Conservation (phyloP, 1,140 invertebrate genomes). For the Archegozetes longisetosus region DNA sequence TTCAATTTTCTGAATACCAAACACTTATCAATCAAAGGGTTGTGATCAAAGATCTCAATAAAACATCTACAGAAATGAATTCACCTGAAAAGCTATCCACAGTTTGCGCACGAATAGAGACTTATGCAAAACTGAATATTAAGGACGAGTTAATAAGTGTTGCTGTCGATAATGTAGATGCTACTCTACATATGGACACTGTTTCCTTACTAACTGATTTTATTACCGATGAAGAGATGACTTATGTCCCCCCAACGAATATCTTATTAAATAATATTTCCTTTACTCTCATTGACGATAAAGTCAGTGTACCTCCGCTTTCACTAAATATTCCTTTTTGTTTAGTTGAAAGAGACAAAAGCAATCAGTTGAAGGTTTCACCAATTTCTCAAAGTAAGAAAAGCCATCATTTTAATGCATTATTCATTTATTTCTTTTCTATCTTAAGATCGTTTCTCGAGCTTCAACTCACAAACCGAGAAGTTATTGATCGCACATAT, state of each 20-base stretch:
- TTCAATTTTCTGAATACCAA: background rate
- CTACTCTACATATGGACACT: constrained; percentile 1
- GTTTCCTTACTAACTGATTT: constrained; percentile 5
- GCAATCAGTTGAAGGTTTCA: constrained; percentile 5
- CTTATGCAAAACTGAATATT: background rate
- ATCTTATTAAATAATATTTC: constrained; percentile 1
- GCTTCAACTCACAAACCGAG: background rate
- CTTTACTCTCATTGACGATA: background rate
- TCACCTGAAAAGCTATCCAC: too few species aligned
- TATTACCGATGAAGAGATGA: background rate
- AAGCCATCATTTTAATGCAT: background rate
- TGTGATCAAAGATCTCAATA: background rate
- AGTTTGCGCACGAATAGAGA: background rate
- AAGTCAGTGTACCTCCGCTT: constrained; percentile 1
- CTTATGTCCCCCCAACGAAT: background rate
- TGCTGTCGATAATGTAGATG: background rate
- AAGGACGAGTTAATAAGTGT: constrained; percentile 11
- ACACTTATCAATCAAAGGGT: background rate
- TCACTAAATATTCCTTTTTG: background rate
- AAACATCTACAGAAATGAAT: background rate
- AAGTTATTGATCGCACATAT: background rate
- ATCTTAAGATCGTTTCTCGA: background rate
- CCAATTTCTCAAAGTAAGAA: background rate
- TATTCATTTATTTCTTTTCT: background rate
- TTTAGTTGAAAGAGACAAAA: background rate